phyloP scores from a whole-genome alignment of 2,113 vertebrate genomes.

The Halcyon senegalensis region DNA sequence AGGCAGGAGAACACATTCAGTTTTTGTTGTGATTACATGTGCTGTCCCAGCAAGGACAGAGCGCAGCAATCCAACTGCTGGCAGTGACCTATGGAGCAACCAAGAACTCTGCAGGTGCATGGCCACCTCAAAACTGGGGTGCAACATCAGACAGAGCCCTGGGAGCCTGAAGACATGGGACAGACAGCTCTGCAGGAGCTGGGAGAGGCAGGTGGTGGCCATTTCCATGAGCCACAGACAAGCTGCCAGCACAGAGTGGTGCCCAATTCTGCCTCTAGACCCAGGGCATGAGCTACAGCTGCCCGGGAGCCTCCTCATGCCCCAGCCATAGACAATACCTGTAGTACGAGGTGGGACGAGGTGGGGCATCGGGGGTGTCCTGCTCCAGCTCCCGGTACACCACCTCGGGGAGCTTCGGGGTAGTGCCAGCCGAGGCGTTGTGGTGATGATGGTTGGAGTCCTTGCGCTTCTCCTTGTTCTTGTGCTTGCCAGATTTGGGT shows the following conservation, averaged over 20 bases:
- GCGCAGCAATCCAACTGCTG: rapidly evolving
- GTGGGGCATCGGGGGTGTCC: constrained; percentile 90
- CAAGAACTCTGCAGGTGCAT: rapidly evolving
- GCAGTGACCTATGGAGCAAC: neutral
- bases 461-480: constrained; percentile 96
- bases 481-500: constrained; percentile 94
- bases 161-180: neutral
- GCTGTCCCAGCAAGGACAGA: neutral
- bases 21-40: neutral
- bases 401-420: constrained; percentile 94
- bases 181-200: rapidly evolving
- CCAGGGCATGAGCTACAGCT: neutral
- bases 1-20: rapidly evolving
- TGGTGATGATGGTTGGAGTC: constrained; percentile 91
- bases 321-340: constrained; percentile 73
- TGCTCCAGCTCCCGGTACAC: constrained; percentile 95
- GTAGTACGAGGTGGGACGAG: constrained; percentile 93
- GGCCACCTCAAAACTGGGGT: neutral
- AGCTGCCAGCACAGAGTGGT: rapidly evolving
- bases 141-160: neutral
- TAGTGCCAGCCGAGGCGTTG: constrained; percentile 83
- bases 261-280: neutral
- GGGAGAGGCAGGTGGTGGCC: neutral
- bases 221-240: neutral
- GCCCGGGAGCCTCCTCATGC: neutral